phyloP scores from a whole-genome alignment of 2,888 invertebrate species.

The Dasypolia templi region DNA sequence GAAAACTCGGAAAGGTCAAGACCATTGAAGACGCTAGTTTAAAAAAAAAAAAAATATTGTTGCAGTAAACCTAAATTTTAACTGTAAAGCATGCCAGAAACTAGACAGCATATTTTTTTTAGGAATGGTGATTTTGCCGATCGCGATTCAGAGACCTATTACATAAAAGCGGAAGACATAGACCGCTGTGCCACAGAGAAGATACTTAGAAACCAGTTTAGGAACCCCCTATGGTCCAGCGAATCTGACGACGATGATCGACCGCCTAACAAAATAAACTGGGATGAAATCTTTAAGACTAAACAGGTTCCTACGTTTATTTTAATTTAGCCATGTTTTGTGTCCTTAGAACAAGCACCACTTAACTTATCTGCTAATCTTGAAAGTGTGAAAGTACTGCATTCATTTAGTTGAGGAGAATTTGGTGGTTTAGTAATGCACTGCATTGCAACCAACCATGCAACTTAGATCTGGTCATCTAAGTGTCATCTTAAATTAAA shows the following conservation, averaged over 20 bases:
- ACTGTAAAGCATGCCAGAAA: background rate
- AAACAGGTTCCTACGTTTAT: constrained; percentile 6
- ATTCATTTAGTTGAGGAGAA: background rate
- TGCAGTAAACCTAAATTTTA: background rate
- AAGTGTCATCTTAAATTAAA: too few species aligned
- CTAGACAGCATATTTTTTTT: constrained; percentile 25
- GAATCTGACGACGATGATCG: constrained; percentile 79
- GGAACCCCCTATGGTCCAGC: constrained; percentile 78
- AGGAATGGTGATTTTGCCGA: constrained; percentile 72
- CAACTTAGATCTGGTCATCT: background rate
- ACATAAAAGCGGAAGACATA: constrained; percentile 76
- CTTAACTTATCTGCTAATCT: background rate
- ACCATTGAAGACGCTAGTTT: too few species aligned
- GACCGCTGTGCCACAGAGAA: constrained; percentile 80
- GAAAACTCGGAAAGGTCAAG: too few species aligned
- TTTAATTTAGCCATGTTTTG: background rate
- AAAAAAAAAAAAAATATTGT: too few species aligned
- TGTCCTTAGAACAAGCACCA: background rate
- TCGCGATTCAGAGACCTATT: constrained; percentile 63
- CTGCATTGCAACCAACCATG: background rate
- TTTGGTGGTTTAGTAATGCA: background rate
- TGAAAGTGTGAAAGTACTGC: background rate
- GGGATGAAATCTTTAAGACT: constrained; percentile 76
- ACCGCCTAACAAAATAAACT: constrained; percentile 72
- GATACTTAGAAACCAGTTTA: constrained; percentile 79